Base-by-base conservation (phyloP, 1,140 invertebrate genomes). In the Macrobrachium nipponense region DNA sequence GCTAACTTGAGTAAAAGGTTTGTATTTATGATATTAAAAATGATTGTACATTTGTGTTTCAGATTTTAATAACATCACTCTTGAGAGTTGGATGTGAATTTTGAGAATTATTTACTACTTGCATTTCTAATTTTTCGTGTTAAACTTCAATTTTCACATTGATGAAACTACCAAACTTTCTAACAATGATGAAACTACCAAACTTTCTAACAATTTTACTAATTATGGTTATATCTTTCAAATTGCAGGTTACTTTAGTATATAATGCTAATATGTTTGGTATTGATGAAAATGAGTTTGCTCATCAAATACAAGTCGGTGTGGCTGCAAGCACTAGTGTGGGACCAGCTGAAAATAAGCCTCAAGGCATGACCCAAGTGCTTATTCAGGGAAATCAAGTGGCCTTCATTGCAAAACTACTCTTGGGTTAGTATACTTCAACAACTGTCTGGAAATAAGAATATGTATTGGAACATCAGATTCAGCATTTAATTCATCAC, bases 351-450 rank as follows among this genome's bases (percentile, higher is more conserved):
- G 93, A 95, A 18, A 95, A 95, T 64, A 89, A 89, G 77, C 89
- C 89, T 43, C 83, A 87, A 66, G 89, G 87, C 43, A 89, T 85
- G 23, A 94, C 94, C 76, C 95, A 97, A 91, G 93, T 98, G 20
- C 92, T 97, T 89, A 94, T 98, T 59, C 97, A 98, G 92, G 97
- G 97, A 79, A 97, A 98, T 92, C 97, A 98, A 93, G 94, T 98
- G 84, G 91, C 93, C 80, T 96, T 95, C 90, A 92, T 97, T 5
- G 93, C 93, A 86, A 95, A 95, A 90, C 91, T 96, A 78, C 92
- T 97, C 11, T 93, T 93, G 86, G 95, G 95, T 93, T 87, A 83
- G 83, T 51, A 44, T 20, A 51, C 12, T 51, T 51, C 51, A 51
- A 7, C 12, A 51, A 51, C 12, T 51, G 51, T 51, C 12, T 12